These are phyloP conservation scores for Pangasius djambal DNA, from an alignment of 2,797 vertebrate genomes.

Conservation along the genomic window DNA sequence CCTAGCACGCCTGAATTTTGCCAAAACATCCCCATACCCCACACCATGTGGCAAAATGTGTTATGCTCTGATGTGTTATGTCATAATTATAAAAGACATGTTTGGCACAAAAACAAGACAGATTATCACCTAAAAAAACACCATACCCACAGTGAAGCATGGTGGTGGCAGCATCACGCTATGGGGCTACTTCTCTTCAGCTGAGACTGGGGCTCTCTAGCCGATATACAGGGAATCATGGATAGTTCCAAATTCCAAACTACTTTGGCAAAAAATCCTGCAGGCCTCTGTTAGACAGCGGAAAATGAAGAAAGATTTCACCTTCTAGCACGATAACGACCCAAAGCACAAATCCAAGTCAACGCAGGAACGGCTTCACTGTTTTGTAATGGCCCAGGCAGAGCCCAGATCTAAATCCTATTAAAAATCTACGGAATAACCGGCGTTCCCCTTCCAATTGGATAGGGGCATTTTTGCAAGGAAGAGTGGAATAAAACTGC, in stretches of 20 bases:
- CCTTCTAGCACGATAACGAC: background rate
- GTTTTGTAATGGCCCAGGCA: background rate
- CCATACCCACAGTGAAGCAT: background rate
- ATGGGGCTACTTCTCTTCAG: background rate
- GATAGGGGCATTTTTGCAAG: background rate
- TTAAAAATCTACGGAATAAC: background rate
- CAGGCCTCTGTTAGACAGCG: background rate
- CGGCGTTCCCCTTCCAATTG: background rate
- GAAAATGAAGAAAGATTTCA: background rate
- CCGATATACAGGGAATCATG: background rate
- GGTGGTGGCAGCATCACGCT: background rate
- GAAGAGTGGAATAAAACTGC: background rate
- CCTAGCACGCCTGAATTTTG: background rate
- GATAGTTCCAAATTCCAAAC: background rate
- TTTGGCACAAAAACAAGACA: background rate
- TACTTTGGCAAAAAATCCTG: background rate
- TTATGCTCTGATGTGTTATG: background rate
- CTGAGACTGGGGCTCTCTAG: background rate
- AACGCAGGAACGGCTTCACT: background rate
- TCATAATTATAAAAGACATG: background rate
- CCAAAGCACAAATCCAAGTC: background rate
- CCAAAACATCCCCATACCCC: background rate
- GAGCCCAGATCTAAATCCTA: background rate
- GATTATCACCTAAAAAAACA: background rate
- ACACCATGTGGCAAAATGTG: background rate